Conservation (phyloP, 1,140 invertebrate species). For the Drosophila quadrilineata region DNA sequence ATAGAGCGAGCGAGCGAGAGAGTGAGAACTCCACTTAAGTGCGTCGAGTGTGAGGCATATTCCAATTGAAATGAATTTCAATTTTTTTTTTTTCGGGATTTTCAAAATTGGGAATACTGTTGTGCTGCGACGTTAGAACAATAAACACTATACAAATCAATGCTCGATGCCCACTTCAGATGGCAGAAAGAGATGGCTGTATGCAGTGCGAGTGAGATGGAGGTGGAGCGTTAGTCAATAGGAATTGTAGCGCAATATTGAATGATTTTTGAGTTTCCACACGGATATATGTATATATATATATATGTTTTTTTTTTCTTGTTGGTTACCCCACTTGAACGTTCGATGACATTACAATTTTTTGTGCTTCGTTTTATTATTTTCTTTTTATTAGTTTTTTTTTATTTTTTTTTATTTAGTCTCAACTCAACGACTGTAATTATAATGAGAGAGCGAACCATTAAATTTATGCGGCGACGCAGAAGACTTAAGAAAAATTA, state of each 20-base stretch:
- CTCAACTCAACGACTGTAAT: constrained; percentile 51
- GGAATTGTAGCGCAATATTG: constrained; percentile 22
- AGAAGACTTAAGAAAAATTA: constrained; percentile 1
- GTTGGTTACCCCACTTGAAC: constrained; percentile 60
- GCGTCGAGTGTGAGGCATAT: too few species aligned
- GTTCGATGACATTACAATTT: constrained; percentile 78
- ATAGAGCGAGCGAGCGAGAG: background rate
- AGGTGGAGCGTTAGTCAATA: background rate
- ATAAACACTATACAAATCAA: constrained; percentile 71
- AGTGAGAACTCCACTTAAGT: constrained; percentile 30
- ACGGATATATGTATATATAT: background rate
- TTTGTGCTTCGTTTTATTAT: too few species aligned
- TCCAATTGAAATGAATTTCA: too few species aligned
- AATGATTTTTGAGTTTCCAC: constrained; percentile 6
- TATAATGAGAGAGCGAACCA: constrained; percentile 77
- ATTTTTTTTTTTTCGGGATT: too few species aligned
- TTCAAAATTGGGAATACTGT: constrained; percentile 9
- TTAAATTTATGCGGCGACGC: constrained; percentile 57
- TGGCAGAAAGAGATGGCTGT: background rate
- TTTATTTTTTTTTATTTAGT: constrained; percentile 31
- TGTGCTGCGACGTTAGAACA: constrained; percentile 57
- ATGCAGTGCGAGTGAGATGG: background rate
- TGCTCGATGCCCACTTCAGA: constrained; percentile 45
- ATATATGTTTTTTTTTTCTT: background rate
- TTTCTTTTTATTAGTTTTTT: too few species aligned